Evolutionary conservation across 2,113 vertebrate genomes (phyloP).

Genomic region (Penelope pileata): DNA sequence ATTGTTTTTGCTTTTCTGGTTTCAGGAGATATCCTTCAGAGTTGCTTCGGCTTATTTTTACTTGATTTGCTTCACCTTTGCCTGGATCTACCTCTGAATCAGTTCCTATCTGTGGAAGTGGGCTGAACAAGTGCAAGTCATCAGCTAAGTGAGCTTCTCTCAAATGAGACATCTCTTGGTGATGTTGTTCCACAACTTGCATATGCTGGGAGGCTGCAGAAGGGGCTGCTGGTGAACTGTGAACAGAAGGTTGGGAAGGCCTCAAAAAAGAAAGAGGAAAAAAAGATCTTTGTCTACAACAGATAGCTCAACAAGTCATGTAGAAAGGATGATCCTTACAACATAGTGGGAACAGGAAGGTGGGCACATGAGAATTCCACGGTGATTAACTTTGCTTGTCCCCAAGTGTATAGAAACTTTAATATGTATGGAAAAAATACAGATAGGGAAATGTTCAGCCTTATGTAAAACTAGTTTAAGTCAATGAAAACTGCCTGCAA

Average conservation of each 20-base stretch:
- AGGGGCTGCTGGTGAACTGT: not conserved
- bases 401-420: not conserved
- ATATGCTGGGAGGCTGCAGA: not conserved
- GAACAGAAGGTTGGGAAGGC: not conserved
- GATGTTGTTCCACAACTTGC: not conserved
- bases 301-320: not conserved
- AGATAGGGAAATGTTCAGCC: not conserved
- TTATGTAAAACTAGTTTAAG: not conserved
- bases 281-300: not conserved
- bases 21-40: conserved; percentile 80
- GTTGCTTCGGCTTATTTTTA: conserved; percentile 47
- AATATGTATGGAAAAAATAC: not conserved
- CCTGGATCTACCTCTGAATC: not conserved
- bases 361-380: not conserved
- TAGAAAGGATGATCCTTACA: not conserved
- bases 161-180: not conserved
- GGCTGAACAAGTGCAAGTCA: not conserved
- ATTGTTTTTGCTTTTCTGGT: conserved; percentile 74
- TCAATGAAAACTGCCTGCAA: not conserved
- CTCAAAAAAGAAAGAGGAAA: not conserved
- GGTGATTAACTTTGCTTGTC: not conserved
- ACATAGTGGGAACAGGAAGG: not conserved
- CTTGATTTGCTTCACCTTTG: not conserved
- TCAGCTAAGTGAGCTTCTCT: conserved; percentile 15
- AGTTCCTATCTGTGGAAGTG: conserved; percentile 69